Percentiles rank a stretch among this genome's conserved stretches.
These are phyloP conservation scores for Amazona guildingii DNA, from an alignment of 2,113 vertebrate genomes.

Conservation along the genomic window DNA sequence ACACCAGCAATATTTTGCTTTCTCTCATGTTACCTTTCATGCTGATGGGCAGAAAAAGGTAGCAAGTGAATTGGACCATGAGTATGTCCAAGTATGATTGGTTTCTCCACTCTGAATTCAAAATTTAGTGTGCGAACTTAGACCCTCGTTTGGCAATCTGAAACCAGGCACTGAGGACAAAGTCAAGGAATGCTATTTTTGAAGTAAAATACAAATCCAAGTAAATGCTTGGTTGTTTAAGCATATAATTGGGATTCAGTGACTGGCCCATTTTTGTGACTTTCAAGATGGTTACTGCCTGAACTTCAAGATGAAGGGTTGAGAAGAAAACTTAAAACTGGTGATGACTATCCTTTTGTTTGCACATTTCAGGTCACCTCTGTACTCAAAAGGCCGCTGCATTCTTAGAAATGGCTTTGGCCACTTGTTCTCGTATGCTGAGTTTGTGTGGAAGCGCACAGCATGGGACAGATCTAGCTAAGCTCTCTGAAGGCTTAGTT, in stretches of 20 bases:
- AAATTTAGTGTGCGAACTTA: background rate
- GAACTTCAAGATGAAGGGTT: background rate
- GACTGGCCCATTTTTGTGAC: background rate
- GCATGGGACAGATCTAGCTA: fast-evolving
- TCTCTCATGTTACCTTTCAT: background rate
- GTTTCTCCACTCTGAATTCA: background rate
- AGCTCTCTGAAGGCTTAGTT: background rate
- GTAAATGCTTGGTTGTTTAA: background rate
- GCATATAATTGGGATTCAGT: too few relatives aligned
- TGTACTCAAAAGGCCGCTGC: background rate
- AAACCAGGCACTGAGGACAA: background rate
- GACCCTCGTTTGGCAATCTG: background rate
- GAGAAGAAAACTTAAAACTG: background rate
- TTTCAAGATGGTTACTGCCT: background rate
- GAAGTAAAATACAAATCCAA: background rate
- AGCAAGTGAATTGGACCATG: background rate
- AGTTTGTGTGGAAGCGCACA: background rate
- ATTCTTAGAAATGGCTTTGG: background rate
- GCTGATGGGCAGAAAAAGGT: background rate
- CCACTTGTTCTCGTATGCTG: fast-evolving
- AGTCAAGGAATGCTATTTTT: background rate
- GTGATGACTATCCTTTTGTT: background rate
- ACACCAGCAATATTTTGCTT: background rate
- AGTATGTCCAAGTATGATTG: background rate
- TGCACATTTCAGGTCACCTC: background rate